Evolutionary conservation across 2,113 vertebrate genomes (phyloP), one percentile per base, ranked within the genome.

Genomic region (Colossoma macropomum): DNA sequence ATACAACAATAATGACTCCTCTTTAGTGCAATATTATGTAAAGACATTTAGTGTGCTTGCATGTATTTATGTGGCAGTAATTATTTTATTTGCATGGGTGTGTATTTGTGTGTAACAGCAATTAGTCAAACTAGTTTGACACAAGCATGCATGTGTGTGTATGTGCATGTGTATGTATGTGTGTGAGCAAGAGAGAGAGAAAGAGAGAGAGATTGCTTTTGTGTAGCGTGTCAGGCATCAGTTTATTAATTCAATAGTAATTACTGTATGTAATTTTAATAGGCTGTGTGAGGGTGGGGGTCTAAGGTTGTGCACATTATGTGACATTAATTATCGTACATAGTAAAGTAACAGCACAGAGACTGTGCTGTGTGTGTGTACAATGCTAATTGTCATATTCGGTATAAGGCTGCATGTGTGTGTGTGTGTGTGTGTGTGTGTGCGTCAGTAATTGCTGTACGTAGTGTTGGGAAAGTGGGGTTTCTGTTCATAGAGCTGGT

Each of bases 181-280:
- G 17, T 1, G 15, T 17, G 50, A 17, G 50, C 1, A 15, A 56
- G 54, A 45, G 66, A 69, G 66, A 72, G 68, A 59, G 25, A 77
- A 30, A 75, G 56, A 38, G 63, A 59, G 17, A 68, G 66, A 68
- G 41, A 45, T 45, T 45, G 41, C 56, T 71, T 76, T 74, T 48
- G 59, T 77, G 65, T 48, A 56, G 52, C 81, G 59, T 63, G 8
- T 77, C 54, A 62, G 38, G 81, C 75, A 70, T 77, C 81, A 77
- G 32, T 60, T 83, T 69, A 69, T 69, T n/a, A 45, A 71, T 15
- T 45, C 3, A 27, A 77, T n/a, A 1, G 48, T 48, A 68, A 70
- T 77, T 77, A 83, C 75, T 77, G 50, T 59, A 38, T 60, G 68
- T 25, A 76, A 52, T 70, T 66, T 41, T 52, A 83, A 78, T 60